Conservation (phyloP, 2,113 vertebrate genomes). For the Ondatra zibethicus region DNA sequence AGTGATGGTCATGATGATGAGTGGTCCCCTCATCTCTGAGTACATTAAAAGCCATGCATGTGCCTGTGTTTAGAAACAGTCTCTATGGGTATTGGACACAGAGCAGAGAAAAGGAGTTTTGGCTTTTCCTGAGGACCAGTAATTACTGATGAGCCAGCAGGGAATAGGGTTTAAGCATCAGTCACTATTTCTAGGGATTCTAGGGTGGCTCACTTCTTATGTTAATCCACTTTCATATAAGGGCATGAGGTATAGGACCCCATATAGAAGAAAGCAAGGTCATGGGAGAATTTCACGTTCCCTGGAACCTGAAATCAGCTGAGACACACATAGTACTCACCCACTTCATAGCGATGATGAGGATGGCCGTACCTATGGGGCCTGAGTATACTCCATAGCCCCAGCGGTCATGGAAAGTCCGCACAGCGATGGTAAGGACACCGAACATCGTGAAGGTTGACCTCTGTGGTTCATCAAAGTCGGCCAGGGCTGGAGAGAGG, state of each 20-base stretch:
- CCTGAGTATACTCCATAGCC: constrained; percentile 98
- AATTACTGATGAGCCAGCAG: fast-evolving
- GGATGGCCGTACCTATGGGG: constrained; percentile 94
- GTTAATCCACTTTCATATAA: too few relatives aligned
- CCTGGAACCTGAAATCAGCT: fast-evolving
- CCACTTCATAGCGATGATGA: constrained; percentile 96
- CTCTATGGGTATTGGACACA: fast-evolving
- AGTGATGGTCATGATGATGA: background rate
- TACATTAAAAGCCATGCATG: fast-evolving
- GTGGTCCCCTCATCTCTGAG: fast-evolving
- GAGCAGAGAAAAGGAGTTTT: background rate
- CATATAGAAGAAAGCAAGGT: too few relatives aligned
- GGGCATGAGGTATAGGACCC: background rate
- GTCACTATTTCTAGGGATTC: fast-evolving
- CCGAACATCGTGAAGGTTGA: constrained; percentile 96
- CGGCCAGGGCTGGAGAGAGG: constrained; percentile 90
- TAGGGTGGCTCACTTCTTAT: fast-evolving
- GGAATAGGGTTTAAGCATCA: fast-evolving
- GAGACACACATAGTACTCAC: constrained; percentile 78
- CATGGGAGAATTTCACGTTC: background rate
- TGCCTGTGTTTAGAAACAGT: fast-evolving
- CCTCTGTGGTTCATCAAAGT: constrained; percentile 96
- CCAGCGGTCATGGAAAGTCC: constrained; percentile 95
- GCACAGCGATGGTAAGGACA: constrained; percentile 92
- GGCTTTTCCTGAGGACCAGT: background rate